Percentiles rank a stretch among this genome's conserved stretches.
phyloP scores from a whole-genome alignment of 2,797 vertebrate genomes.

The Rhinatrema bivittatum region DNA sequence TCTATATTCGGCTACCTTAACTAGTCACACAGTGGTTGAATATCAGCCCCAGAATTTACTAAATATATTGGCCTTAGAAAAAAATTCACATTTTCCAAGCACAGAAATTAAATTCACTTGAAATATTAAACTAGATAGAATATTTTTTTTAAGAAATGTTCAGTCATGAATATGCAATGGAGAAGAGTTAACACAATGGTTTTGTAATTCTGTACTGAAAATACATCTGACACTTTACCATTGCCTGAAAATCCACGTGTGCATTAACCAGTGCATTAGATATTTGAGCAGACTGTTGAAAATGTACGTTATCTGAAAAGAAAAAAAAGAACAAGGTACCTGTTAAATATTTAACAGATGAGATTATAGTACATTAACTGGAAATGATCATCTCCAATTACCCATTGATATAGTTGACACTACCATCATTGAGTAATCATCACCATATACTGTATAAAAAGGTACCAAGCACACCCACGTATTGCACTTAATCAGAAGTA shows the following conservation, averaged over 20 bases:
- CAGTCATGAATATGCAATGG: too few species aligned
- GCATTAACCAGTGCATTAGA: conserved; percentile 71
- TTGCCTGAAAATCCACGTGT: conserved; percentile 70
- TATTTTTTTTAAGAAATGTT: too few species aligned
- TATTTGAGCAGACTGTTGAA: conserved; percentile 74
- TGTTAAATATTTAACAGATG: conserved; percentile 46
- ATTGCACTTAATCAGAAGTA: conserved; percentile 51
- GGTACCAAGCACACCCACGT: conserved; percentile 50
- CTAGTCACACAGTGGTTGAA: too few species aligned
- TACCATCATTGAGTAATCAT: conserved; percentile 48
- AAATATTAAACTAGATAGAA: too few species aligned
- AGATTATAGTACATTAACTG: conserved; percentile 47
- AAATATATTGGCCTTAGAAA: too few species aligned
- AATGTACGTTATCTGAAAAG: conserved; percentile 69
- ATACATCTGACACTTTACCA: too few species aligned
- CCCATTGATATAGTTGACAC: conserved; percentile 51
- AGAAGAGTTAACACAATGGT: too few species aligned
- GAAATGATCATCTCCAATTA: conserved; percentile 55
- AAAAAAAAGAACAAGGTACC: conserved; percentile 13
- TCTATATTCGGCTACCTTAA: too few species aligned
- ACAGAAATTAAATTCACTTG: too few species aligned
- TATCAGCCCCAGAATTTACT: too few species aligned
- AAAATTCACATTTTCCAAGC: too few species aligned
- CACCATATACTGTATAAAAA: conserved; percentile 48
- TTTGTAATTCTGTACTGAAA: too few species aligned